phyloP scores from a whole-genome alignment of 1,140 invertebrate species.

The Littorina saxatilis region DNA sequence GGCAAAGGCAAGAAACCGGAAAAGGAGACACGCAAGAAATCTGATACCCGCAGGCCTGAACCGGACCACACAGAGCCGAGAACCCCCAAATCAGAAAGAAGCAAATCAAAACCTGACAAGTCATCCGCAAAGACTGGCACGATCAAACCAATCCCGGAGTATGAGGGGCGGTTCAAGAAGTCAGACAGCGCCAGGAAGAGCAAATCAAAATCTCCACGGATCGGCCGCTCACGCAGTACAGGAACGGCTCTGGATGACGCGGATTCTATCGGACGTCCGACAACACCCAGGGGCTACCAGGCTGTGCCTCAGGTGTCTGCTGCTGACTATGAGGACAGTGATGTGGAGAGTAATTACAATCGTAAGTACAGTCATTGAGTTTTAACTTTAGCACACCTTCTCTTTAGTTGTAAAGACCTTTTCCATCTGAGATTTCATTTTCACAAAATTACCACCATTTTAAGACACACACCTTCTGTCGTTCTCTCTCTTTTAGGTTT shows the following conservation, averaged over 20 bases:
- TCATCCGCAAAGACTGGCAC: too few species aligned
- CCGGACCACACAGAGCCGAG: not conserved
- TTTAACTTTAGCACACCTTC: not conserved
- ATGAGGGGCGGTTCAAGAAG: constrained; percentile 38
- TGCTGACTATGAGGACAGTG: constrained; percentile 35
- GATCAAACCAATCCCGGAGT: not conserved
- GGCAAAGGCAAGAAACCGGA: not conserved
- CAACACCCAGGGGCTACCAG: constrained; percentile 17
- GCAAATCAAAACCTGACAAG: constrained; percentile 8
- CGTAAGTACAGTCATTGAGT: constrained; percentile 36
- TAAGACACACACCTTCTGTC: too few species aligned
- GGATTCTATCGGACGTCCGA: constrained; percentile 24
- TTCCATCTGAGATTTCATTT: too few species aligned
- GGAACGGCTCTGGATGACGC: constrained; percentile 29
- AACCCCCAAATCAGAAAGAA: not conserved
- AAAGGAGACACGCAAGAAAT: not conserved
- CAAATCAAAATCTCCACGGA: constrained; percentile 34
- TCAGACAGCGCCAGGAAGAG: constrained; percentile 26
- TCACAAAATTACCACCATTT: too few species aligned
- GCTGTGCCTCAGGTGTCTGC: constrained; percentile 28
- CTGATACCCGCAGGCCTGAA: not conserved
- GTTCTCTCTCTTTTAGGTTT: too few species aligned
- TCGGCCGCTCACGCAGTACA: constrained; percentile 35
- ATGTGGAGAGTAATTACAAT: constrained; percentile 38
- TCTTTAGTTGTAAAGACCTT: not conserved